Conservation (phyloP, 1,140 invertebrate species). For the Parasteatoda tepidariorum region DNA sequence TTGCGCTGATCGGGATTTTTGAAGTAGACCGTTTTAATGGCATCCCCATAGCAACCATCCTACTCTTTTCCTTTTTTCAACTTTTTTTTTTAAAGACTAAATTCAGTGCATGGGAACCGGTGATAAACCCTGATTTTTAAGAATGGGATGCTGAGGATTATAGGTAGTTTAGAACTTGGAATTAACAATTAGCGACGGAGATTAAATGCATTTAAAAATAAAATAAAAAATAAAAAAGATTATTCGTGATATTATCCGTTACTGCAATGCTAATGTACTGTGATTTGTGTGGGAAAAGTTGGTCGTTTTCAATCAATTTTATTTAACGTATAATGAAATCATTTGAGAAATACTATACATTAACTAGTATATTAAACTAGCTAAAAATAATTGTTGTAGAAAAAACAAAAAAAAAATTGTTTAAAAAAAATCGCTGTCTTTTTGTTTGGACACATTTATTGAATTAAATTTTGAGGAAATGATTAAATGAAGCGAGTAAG, state of each 20-base stretch:
- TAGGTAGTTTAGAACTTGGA: conserved; percentile 32
- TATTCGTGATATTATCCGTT: background rate
- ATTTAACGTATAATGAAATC: background rate
- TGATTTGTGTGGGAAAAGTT: background rate
- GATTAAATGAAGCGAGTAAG: no score
- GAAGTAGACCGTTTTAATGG: conserved; percentile 23
- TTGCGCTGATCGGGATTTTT: conserved; percentile 6
- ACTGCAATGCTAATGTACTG: background rate
- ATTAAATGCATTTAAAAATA: background rate
- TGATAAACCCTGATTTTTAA: background rate
- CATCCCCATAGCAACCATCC: background rate
- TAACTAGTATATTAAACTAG: no score
- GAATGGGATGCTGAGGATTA: conserved; percentile 38
- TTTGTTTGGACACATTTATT: no score
- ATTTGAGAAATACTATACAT: no score
- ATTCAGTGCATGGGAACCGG: background rate
- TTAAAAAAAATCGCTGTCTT: no score
- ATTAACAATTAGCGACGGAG: conserved; percentile 49
- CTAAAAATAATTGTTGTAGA: no score
- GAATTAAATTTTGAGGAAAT: no score
- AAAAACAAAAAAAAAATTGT: no score
- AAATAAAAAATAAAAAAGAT: background rate
- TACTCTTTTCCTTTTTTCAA: background rate
- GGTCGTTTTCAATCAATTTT: background rate
- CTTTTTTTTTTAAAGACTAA: background rate